Evolutionary conservation across 2,113 vertebrate species (phyloP).

Genomic region (Salvelinus namaycush): DNA sequence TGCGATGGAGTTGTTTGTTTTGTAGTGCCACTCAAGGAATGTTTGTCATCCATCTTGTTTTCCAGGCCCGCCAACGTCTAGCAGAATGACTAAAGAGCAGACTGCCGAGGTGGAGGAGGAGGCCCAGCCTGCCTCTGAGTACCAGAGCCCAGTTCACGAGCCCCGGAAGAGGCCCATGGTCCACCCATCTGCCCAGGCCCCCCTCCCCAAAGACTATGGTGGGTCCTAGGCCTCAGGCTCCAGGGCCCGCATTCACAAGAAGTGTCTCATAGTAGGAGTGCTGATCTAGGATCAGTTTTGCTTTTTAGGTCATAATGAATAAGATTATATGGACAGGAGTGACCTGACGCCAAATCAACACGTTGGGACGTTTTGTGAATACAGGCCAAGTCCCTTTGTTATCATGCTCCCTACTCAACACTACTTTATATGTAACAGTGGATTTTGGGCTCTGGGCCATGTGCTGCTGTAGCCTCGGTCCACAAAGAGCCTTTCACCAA

Average conservation of each 20-base stretch:
- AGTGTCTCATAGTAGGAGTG: slow-evolving; percentile 77
- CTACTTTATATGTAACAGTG: no score
- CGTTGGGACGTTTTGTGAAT: background rate
- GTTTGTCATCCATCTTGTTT: slow-evolving; percentile 1
- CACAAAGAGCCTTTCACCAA: no score
- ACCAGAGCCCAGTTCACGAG: slow-evolving; percentile 80
- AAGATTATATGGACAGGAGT: no score
- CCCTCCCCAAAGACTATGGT: slow-evolving; percentile 90
- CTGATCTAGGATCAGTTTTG: background rate
- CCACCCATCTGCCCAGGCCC: slow-evolving; percentile 85
- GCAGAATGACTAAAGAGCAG: slow-evolving; percentile 76
- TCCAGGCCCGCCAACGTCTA: slow-evolving; percentile 36
- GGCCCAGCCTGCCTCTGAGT: slow-evolving; percentile 59
- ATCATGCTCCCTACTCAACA: no score
- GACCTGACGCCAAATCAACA: background rate
- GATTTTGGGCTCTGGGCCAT: no score
- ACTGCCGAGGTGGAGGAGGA: slow-evolving; percentile 30
- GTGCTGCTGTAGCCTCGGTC: no score
- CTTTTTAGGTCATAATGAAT: background rate
- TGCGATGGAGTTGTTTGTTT: slow-evolving; percentile 81
- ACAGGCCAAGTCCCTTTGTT: background rate
- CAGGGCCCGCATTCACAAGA: slow-evolving; percentile 83
- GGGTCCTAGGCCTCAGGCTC: slow-evolving; percentile 23
- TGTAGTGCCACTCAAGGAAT: background rate
- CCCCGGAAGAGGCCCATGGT: slow-evolving; percentile 81